These are phyloP conservation scores for Muricea muricata DNA, from an alignment of 92 coral and sea anemone genomes.

Conservation along the genomic window DNA sequence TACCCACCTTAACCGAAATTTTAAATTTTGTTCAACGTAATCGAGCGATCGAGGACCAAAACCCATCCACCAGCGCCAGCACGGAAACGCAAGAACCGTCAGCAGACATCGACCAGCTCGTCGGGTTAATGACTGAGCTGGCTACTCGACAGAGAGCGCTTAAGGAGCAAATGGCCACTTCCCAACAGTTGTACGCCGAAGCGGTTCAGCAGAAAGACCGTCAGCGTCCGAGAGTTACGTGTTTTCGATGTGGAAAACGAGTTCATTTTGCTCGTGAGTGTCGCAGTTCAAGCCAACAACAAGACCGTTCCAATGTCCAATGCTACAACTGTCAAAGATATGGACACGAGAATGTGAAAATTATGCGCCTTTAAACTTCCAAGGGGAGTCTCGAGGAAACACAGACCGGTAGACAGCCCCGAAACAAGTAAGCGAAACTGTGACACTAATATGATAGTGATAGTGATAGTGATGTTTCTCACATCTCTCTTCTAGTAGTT, in stretches of 20 bases:
- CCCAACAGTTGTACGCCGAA: slow-evolving; percentile 4
- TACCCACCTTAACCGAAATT: slow-evolving; percentile 19
- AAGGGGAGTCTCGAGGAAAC: slow-evolving; percentile 29
- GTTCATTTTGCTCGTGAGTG: background rate
- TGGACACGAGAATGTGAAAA: slow-evolving; percentile 33
- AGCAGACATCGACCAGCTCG: background rate
- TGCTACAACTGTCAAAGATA: background rate
- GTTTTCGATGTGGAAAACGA: slow-evolving; percentile 18
- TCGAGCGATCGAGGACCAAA: background rate
- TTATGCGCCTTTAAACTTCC: slow-evolving; percentile 26
- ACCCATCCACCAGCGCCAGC: background rate
- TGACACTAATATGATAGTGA: background rate
- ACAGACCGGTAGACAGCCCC: slow-evolving; percentile 36
- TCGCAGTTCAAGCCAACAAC: slow-evolving; percentile 27
- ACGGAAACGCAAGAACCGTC: background rate
- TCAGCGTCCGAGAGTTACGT: background rate
- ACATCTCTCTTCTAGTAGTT: too few relatives aligned
- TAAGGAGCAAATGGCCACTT: background rate
- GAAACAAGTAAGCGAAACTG: slow-evolving; percentile 13
- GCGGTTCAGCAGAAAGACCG: background rate
- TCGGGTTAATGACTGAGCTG: background rate
- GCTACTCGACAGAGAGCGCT: background rate
- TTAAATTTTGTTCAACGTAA: background rate
- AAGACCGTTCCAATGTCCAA: slow-evolving; percentile 23
- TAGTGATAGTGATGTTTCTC: background rate